phyloP scores from a whole-genome alignment of 2,113 vertebrate genomes.

The Hystrix brachyura region DNA sequence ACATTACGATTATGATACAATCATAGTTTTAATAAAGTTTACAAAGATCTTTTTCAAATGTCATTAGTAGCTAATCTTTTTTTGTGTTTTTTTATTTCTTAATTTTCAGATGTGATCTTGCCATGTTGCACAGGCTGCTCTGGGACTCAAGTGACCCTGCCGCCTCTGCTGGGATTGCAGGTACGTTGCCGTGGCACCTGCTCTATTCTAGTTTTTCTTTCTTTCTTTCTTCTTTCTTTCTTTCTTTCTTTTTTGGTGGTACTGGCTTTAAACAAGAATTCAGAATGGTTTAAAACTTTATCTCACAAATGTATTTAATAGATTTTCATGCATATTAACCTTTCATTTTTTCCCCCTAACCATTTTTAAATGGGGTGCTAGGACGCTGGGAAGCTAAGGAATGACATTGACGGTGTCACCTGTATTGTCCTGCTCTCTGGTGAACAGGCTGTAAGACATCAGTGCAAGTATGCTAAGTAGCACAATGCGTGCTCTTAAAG shows the following conservation, averaged over 20 bases:
- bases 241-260: background rate
- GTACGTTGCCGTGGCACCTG: no score
- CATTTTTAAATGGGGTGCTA: background rate
- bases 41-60: slow-evolving; percentile 12
- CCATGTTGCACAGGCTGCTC: background rate
- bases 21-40: slow-evolving; percentile 47
- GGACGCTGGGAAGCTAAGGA: background rate
- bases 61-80: background rate
- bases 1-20: background rate
- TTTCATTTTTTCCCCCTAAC: background rate
- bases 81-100: background rate
- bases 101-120: background rate
- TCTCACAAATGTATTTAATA: background rate
- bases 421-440: rapidly evolving
- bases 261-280: background rate
- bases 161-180: background rate
- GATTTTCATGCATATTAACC: background rate
- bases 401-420: background rate
- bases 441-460: background rate
- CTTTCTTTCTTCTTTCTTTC: no score
- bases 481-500: slow-evolving; percentile 32
- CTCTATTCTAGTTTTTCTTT: background rate
- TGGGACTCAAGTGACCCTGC: background rate
- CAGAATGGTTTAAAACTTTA: background rate
- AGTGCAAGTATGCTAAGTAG: background rate